These are phyloP conservation scores for Burhinus oedicnemus DNA, from an alignment of 2,113 vertebrate species.

Conservation along the genomic window DNA sequence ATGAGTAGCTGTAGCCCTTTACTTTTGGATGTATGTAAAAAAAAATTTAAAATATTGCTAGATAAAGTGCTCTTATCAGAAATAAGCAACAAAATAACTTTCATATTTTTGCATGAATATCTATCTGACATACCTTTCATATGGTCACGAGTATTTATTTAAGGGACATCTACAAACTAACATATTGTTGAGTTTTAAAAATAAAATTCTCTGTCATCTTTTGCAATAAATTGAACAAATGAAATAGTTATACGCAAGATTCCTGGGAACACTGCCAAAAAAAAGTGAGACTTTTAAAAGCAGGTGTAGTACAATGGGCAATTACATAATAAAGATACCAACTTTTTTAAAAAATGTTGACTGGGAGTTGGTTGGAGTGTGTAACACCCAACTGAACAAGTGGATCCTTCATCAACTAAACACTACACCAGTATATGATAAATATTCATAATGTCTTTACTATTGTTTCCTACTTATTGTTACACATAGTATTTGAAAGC, in stretches of 20 bases:
- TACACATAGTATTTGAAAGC: neutral
- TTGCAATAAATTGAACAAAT: neutral
- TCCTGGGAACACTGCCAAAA: neutral
- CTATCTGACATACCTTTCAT: neutral
- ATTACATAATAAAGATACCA: neutral
- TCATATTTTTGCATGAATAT: neutral
- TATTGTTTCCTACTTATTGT: neutral
- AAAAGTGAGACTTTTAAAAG: neutral
- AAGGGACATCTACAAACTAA: neutral
- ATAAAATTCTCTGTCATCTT: neutral
- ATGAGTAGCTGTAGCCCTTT: neutral
- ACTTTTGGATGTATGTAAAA: neutral
- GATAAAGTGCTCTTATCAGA: neutral
- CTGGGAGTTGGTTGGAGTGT: neutral
- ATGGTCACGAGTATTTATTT: neutral
- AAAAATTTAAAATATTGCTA: neutral
- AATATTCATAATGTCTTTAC: neutral
- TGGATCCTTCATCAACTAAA: neutral
- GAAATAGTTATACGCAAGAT: neutral
- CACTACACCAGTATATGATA: neutral
- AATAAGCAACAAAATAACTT: neutral
- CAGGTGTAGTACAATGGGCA: neutral
- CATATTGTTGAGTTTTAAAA: neutral
- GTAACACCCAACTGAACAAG: neutral
- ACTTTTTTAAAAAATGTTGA: neutral